Evolutionary conservation across 2,888 invertebrate species (phyloP), one percentile per base, ranked within the genome.

Genomic region (Plebejus melissa): DNA sequence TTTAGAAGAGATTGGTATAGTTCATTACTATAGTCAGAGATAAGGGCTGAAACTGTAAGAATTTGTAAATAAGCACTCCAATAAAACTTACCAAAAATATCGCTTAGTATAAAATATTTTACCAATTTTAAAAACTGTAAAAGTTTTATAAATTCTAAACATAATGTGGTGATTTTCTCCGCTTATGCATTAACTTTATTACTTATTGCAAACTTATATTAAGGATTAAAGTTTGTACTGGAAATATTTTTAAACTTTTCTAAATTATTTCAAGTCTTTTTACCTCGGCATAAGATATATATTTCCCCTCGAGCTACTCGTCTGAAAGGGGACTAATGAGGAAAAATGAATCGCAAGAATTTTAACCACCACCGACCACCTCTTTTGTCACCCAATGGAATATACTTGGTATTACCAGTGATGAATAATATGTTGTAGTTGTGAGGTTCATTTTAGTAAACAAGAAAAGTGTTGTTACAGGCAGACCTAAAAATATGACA

Each of bases 361-460:
- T 72, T 50, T 50, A 54, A 72, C 50, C 50, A 54, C 72, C 72
- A 72, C 72, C 70, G 22, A 70, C 70, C 72, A 72, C 72, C 72
- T 50, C 54, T 32, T 46, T 72, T 50, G 72, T 50, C 50, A 72
- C 72, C 46, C 50, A 54, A 72, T 72, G 72, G 28, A 72, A 72
- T 72, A 50, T 50, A 54, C 72, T 72, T 32, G 72, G 50, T 72
- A 32, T 50, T 72, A 72, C 46, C 32, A 72, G 46, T 50, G 72
- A 82, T 81, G 82, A 79, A 76, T 79, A 80, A 46, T 22, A 71
- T 46, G 71, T 71, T 11, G 46, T 4, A 46, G 11, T 11, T n/a
- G 11, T 46, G 7, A 46, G 9, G 65, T 65, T 36, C 1, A 5
- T 65, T 36, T 65, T 22, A 41, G 70, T 22, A 41, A 7, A 65